Conservation (phyloP, 2,888 invertebrate genomes). For the Drosophila lutescens region DNA sequence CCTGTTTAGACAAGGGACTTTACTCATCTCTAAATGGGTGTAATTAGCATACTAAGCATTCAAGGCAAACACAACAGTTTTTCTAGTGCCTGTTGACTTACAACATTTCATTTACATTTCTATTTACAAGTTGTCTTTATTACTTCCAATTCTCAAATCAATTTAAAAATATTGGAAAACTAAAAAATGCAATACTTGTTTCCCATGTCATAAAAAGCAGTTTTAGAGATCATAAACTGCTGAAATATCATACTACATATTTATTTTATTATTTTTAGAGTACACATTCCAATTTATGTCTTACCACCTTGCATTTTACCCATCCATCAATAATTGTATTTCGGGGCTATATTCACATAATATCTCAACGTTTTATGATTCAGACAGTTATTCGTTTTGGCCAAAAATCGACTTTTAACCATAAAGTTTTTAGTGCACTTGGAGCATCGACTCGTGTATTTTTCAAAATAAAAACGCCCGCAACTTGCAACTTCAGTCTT, state of each 20-base stretch:
- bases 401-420: not conserved
- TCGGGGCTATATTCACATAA: not conserved
- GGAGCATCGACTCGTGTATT: not conserved
- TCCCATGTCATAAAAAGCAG: too few species aligned
- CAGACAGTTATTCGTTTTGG: not conserved
- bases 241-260: too few species aligned
- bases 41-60: conserved; percentile 17
- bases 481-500: not conserved
- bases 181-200: not conserved
- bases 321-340: not conserved
- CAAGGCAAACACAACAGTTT: conserved; percentile 1
- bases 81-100: not conserved
- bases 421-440: conserved; percentile 6
- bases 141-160: not conserved
- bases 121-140: not conserved
- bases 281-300: not conserved
- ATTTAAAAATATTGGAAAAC: not conserved
- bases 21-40: conserved; percentile 14
- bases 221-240: not conserved
- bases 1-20: conserved; percentile 10
- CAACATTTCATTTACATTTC: not conserved
- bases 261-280: not conserved
- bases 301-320: not conserved
- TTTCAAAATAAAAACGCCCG: conserved; percentile 20
- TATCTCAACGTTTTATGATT: not conserved